Conservation (phyloP, 2,113 vertebrate genomes). For the Apteryx owenii region DNA sequence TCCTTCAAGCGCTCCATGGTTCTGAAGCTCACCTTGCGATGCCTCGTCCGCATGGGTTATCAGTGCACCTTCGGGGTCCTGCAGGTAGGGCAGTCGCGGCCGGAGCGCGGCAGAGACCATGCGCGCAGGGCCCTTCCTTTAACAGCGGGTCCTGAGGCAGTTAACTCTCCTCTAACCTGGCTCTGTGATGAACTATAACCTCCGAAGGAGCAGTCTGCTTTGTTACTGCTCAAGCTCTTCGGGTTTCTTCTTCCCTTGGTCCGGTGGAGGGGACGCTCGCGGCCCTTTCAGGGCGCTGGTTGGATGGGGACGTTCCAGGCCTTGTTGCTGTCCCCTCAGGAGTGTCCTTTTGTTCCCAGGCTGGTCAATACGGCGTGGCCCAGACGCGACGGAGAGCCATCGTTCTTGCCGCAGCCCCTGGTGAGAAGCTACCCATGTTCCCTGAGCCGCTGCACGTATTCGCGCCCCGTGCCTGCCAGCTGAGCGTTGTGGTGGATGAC, state of each 20-base stretch:
- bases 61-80: slow-evolving; percentile 97
- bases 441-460: slow-evolving; percentile 94
- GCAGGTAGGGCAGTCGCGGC: slow-evolving; percentile 79
- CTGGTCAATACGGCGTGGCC: slow-evolving; percentile 93
- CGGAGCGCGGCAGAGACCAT: too few relatives aligned
- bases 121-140: too few relatives aligned
- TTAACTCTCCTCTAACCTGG: not conserved
- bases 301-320: not conserved
- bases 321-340: not conserved
- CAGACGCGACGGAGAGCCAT: slow-evolving; percentile 94
- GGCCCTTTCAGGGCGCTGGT: accelerated
- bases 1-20: slow-evolving; percentile 98
- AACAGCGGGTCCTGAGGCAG: accelerated
- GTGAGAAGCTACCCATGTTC: slow-evolving; percentile 91
- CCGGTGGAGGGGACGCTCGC: not conserved
- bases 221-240: too few relatives aligned
- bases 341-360: slow-evolving; percentile 67
- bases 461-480: slow-evolving; percentile 90
- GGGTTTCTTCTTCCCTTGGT: not conserved
- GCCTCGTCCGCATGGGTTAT: slow-evolving; percentile 96
- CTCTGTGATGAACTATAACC: accelerated
- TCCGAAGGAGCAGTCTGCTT: not conserved
- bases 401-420: slow-evolving; percentile 90
- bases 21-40: slow-evolving; percentile 93
- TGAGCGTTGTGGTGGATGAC: slow-evolving; percentile 92